Conservation (phyloP, 2,888 invertebrate species). For the Adelphocoris suturalis region DNA sequence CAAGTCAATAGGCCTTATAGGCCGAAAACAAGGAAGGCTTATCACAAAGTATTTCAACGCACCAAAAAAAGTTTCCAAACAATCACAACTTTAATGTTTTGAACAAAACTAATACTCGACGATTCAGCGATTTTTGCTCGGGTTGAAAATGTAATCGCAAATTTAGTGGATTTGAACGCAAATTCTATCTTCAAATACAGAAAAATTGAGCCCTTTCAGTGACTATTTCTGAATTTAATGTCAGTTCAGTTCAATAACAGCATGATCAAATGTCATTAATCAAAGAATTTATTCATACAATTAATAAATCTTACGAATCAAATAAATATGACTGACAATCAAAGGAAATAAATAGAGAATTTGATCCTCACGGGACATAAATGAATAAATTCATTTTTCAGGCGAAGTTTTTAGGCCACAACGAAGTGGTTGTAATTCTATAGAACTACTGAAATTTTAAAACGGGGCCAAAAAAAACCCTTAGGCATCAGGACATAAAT, state of each 20-base stretch:
- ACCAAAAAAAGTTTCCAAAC: neutral
- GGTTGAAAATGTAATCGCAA: too few species aligned
- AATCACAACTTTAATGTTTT: constrained; percentile 20
- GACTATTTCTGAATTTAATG: neutral
- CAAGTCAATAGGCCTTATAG: neutral
- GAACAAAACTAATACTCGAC: neutral
- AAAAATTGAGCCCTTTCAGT: too few species aligned
- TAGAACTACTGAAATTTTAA: neutral
- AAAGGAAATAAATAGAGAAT: neutral
- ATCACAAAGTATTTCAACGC: constrained; percentile 43
- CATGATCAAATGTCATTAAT: neutral
- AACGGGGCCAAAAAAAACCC: neutral
- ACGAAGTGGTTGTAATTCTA: neutral
- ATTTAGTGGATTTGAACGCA: too few species aligned
- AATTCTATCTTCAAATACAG: too few species aligned
- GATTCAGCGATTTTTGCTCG: constrained; percentile 62
- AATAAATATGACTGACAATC: neutral
- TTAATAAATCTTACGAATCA: too few species aligned
- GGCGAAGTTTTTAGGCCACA: neutral
- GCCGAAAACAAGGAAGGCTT: constrained; percentile 5
- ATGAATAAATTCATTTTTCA: neutral
- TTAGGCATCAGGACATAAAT: neutral
- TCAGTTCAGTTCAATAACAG: constrained; percentile 53
- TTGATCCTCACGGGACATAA: neutral
- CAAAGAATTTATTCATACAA: too few species aligned